These are phyloP conservation scores for Byasa hedistus DNA, from an alignment of 2,888 invertebrate species.

Conservation along the genomic window DNA sequence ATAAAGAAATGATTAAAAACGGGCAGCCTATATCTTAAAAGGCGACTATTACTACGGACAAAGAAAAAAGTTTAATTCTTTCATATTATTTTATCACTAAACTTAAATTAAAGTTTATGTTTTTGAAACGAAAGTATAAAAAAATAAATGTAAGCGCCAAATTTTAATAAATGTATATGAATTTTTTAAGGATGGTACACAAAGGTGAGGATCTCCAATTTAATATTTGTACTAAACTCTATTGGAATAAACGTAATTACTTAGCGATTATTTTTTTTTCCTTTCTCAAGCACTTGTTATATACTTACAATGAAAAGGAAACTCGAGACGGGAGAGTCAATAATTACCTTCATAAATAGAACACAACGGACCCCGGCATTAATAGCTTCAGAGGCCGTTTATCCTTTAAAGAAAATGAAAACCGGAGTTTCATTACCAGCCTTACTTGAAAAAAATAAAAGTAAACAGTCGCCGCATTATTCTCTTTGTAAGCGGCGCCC, in stretches of 20 bases:
- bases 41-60: too few relatives aligned
- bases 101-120: too few relatives aligned
- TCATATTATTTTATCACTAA: too few relatives aligned
- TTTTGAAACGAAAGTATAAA: too few relatives aligned
- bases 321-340: neutral
- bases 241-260: neutral
- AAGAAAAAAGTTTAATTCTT: too few relatives aligned
- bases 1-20: too few relatives aligned
- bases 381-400: neutral
- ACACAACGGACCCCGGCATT: neutral
- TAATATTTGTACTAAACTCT: neutral
- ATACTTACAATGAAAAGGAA: neutral
- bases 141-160: too few relatives aligned
- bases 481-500: neutral
- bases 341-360: neutral
- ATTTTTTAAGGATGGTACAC: too few relatives aligned
- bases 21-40: too few relatives aligned
- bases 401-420: conserved; percentile 10
- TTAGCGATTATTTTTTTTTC: neutral
- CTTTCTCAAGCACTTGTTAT: neutral
- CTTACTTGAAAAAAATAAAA: too few relatives aligned
- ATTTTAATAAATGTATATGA: too few relatives aligned
- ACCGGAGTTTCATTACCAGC: conserved; percentile 11
- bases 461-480: neutral
- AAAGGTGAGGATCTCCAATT: neutral